phyloP scores from a whole-genome alignment of 2,888 invertebrate genomes.

The Tetrapedia diversipes region DNA sequence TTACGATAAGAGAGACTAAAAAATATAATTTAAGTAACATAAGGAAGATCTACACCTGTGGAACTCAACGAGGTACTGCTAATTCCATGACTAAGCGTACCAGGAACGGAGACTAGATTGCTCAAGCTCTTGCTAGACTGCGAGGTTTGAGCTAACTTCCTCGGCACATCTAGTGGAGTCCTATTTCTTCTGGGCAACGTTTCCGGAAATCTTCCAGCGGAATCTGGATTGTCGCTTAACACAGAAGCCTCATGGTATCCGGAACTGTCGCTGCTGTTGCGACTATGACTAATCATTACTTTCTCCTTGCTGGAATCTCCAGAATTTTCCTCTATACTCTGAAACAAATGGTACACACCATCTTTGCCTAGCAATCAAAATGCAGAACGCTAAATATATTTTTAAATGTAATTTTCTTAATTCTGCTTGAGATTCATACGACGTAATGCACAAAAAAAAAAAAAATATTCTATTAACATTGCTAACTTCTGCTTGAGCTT shows the following conservation, averaged over 20 bases:
- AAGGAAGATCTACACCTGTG: constrained; percentile 73
- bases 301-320: constrained; percentile 75
- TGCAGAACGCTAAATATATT: background rate
- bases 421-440: no score
- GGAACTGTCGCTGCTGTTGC: constrained; percentile 89
- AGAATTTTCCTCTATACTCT: constrained; percentile 40
- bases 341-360: background rate
- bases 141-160: constrained; percentile 78
- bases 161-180: constrained; percentile 74
- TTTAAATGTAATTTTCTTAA: background rate
- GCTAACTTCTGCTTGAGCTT: constrained; percentile 26
- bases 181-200: constrained; percentile 81
- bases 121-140: constrained; percentile 80
- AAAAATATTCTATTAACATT: constrained; percentile 16
- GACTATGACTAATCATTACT: constrained; percentile 86
- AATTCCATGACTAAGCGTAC: constrained; percentile 68
- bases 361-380: background rate
- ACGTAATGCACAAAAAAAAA: no score
- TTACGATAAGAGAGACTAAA: no score
- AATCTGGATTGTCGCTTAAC: constrained; percentile 85
- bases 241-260: constrained; percentile 89
- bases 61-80: constrained; percentile 80
- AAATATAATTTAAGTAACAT: background rate
- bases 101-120: constrained; percentile 75
- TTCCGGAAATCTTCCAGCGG: constrained; percentile 77